Base-by-base conservation (phyloP, 2,888 invertebrate species). In the Balanococcus diminutus region DNA sequence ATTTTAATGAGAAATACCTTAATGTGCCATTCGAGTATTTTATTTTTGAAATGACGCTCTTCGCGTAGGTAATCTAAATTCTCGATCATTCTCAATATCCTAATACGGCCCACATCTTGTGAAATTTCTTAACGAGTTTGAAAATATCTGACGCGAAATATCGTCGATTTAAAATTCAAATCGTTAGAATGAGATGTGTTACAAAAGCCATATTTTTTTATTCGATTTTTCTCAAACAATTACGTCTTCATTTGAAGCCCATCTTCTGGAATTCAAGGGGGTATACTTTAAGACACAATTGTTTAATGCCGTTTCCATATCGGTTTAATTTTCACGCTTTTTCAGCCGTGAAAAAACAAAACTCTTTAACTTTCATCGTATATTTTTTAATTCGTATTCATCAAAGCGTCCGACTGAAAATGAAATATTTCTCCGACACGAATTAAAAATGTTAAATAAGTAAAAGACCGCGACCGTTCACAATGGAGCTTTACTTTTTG, bases 391-490 rank as follows among this genome's bases (percentile, higher is more conserved):
- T 67, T 67, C 67, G 67, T 67, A 67, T 67, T 67, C 67, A 67
- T 67, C 67, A 67, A 67, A 67, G 28, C 67, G 67, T 67, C 28
- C 67, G 67, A 67, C 28, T 67, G 28, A 67, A 67, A 67, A 67
- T 67, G 67, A 67, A 67, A 67, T 56, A 56, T 67, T 67, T 67
- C 16, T 2, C n/a, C 67, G 28, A 67, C 25, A 28, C 28, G 67
- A 67, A 67, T 67, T 67, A 67, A 67, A 67, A 67, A 67, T 5
- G 67, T 67, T 67, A 67, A 67, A 67, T 67, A 67, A 67, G 67
- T 67, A 28, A 67, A n/a, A n/a, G n/a, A n/a, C n/a, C n/a, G n/a
- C n/a, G n/a, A n/a, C n/a, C n/a, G n/a, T n/a, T n/a, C n/a, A n/a
- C n/a, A n/a, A n/a, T n/a, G n/a, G n/a, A n/a, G n/a, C n/a, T n/a